A percentile compares a stretch with the other conserved stretches of the same genome.
Conservation (phyloP, 2,797 vertebrate genomes). For the Ceryle rudis region DNA sequence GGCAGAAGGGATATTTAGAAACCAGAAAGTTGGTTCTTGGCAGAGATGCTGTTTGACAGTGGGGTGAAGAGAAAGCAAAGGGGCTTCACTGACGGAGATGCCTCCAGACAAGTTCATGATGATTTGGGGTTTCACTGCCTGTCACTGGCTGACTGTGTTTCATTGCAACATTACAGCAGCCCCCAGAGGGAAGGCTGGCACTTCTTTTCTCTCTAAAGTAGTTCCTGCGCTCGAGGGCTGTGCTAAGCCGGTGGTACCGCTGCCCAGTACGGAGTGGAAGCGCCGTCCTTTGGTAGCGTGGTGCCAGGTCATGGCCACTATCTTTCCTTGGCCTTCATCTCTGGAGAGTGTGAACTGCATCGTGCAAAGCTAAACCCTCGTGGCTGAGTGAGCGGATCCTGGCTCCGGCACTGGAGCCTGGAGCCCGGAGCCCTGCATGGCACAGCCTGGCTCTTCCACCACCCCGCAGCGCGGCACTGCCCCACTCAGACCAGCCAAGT, state of each 20-base stretch:
- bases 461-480: fast-evolving
- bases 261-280: fast-evolving
- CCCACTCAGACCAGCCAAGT: background rate
- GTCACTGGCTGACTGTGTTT: background rate
- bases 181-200: background rate
- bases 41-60: background rate
- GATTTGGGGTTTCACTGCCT: background rate
- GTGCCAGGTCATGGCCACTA: fast-evolving
- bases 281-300: background rate
- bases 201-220: background rate
- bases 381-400: background rate
- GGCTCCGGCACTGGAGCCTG: background rate
- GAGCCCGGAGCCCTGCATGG: background rate
- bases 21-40: background rate
- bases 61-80: background rate
- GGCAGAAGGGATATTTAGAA: background rate
- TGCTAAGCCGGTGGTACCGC: background rate
- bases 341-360: background rate
- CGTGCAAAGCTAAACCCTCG: fast-evolving
- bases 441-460: background rate
- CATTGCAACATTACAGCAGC: background rate
- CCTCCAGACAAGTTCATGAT: background rate
- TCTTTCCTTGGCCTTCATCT: background rate
- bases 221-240: background rate
- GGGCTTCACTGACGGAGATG: background rate